Percentiles rank a stretch among this genome's conserved stretches.
phyloP scores from a whole-genome alignment of 64 coral and sea anemone genomes.

The Porites australiensis region DNA sequence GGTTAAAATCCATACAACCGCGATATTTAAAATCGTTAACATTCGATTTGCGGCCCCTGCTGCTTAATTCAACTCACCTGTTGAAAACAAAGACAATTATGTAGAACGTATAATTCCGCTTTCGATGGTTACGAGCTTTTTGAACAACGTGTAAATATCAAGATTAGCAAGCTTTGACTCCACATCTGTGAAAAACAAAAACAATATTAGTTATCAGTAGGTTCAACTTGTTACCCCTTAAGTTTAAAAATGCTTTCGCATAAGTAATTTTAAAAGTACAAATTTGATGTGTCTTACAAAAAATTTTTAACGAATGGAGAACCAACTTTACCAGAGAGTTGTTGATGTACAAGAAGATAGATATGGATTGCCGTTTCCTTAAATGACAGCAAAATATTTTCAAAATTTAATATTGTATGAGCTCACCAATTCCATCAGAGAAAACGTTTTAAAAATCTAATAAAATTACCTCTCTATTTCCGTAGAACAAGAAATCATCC shows the following conservation, averaged over 20 bases:
- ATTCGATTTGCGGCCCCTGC: background rate
- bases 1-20: background rate
- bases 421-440: background rate
- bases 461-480: background rate
- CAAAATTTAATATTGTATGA: background rate
- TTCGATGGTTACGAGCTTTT: background rate
- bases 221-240: background rate
- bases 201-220: background rate
- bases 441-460: background rate
- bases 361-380: background rate
- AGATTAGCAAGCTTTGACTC: background rate
- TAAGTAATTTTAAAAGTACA: background rate
- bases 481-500: background rate
- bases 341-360: background rate
- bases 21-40: background rate
- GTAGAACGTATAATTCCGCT: background rate
- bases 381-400: background rate
- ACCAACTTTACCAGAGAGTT: background rate
- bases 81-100: background rate
- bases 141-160: background rate
- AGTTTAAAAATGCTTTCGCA: background rate
- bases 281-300: background rate
- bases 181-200: slow-evolving; percentile 1
- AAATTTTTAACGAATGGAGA: background rate
- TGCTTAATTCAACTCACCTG: slow-evolving; percentile 10